phyloP scores from a whole-genome alignment of 1,140 invertebrate genomes.

The Ceratosolen fusciceps region DNA sequence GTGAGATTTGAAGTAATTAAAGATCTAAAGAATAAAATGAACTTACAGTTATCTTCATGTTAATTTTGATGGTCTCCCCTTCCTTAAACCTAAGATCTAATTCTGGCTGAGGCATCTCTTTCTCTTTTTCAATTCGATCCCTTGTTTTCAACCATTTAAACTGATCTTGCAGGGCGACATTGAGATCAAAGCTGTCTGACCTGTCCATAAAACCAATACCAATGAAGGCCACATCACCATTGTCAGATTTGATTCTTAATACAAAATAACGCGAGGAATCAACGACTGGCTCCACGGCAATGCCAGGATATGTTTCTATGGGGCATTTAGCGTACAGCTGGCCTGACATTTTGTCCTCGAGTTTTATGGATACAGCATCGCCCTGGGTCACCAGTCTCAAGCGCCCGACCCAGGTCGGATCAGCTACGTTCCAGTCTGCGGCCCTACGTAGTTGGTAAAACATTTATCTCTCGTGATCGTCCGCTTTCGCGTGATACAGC shows the following conservation, averaged over 20 bases:
- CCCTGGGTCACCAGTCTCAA: conserved; percentile 92
- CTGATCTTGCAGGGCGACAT: conserved; percentile 98
- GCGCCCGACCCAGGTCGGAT: conserved; percentile 96
- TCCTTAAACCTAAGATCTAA: conserved; percentile 98
- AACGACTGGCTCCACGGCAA: conserved; percentile 94
- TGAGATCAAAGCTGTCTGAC: conserved; percentile 99
- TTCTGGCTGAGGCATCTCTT: conserved; percentile 82
- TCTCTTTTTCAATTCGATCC: conserved; percentile 88
- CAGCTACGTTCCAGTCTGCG: conserved; percentile 97
- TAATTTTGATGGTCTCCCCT: conserved; percentile 98
- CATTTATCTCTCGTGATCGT: neutral
- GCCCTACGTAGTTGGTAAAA: conserved; percentile 77
- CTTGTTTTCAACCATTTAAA: conserved; percentile 97
- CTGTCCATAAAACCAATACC: conserved; percentile 97
- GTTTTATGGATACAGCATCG: conserved; percentile 87
- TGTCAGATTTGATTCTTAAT: conserved; percentile 93
- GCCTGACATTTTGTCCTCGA: conserved; percentile 96
- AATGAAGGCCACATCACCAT: conserved; percentile 95
- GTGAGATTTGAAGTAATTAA: too few species aligned
- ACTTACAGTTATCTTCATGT: conserved; percentile 96
- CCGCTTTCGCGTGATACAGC: too few species aligned
- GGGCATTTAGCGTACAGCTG: conserved; percentile 99
- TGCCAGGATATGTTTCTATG: conserved; percentile 94
- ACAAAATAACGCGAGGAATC: conserved; percentile 99
- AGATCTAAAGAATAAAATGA: neutral